A percentile compares a stretch with the other conserved stretches of the same genome.
Conservation (phyloP, 2,797 vertebrate genomes). For the Tangara arthus region DNA sequence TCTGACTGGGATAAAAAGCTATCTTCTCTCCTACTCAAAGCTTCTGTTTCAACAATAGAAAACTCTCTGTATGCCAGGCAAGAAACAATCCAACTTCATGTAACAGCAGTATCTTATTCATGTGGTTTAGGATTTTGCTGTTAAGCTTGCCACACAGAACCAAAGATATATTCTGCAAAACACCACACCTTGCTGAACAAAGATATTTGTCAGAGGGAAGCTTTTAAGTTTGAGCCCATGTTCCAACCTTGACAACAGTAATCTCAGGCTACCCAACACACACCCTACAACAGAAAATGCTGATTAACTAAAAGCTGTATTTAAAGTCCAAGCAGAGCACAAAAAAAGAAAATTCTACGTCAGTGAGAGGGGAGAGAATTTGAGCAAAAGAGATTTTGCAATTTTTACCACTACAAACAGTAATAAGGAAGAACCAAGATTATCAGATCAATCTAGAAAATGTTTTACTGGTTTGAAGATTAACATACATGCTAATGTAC, state of each 20-base stretch:
- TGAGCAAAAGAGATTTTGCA: background rate
- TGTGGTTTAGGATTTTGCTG: background rate
- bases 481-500: background rate
- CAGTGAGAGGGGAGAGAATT: too few species aligned
- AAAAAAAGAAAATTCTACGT: background rate
- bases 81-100: background rate
- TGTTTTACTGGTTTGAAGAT: background rate
- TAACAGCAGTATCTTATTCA: background rate
- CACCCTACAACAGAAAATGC: background rate
- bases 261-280: background rate
- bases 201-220: background rate
- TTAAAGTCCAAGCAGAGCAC: background rate
- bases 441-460: background rate
- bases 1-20: background rate
- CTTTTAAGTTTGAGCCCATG: background rate
- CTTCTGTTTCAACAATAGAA: background rate
- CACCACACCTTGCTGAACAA: background rate
- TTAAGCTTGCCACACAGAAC: background rate
- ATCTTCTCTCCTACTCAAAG: background rate
- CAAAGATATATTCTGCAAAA: background rate
- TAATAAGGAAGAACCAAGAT: background rate
- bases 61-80: background rate
- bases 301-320: background rate
- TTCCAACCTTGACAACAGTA: background rate
- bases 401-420: background rate